Evolutionary conservation across 2,888 invertebrate genomes (phyloP).

Genomic region (Leucoma salicis): DNA sequence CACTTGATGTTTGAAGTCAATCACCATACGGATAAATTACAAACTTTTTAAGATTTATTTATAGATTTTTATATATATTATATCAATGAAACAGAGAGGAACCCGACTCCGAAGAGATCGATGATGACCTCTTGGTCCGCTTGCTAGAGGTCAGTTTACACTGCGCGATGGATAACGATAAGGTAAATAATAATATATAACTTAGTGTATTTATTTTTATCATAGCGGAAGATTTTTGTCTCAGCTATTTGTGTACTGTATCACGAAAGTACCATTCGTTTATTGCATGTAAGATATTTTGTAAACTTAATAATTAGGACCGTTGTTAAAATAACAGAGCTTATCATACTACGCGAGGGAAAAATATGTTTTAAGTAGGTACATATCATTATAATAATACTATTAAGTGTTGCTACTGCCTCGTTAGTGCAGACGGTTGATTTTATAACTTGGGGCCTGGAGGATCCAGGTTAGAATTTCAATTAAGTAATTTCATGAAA

Average conservation of each 20-base stretch:
- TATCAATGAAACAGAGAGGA: slow-evolving; percentile 62
- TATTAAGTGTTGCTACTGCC: no score
- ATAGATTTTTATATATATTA: neutral
- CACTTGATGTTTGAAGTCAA: no score
- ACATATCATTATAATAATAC: no score
- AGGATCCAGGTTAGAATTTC: no score
- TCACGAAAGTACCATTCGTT: slow-evolving; percentile 5
- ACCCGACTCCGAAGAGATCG: slow-evolving; percentile 84
- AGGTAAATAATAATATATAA: slow-evolving; percentile 74
- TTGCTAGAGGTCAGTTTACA: slow-evolving; percentile 85
- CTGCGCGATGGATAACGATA: slow-evolving; percentile 88
- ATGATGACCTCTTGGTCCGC: slow-evolving; percentile 85
- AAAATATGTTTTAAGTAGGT: no score
- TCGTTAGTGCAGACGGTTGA: no score
- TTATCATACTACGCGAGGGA: no score
- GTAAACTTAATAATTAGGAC: neutral
- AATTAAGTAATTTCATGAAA: no score
- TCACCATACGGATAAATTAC: no score
- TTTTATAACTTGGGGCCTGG: no score
- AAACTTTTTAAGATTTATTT: no score
- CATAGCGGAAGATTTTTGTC: slow-evolving; percentile 6
- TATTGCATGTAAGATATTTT: slow-evolving; percentile 2
- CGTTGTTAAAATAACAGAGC: no score
- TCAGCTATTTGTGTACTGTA: slow-evolving; percentile 6
- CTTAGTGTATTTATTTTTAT: neutral